Evolutionary conservation across 2,113 vertebrate genomes (phyloP).

Genomic region (Petromus typicus): DNA sequence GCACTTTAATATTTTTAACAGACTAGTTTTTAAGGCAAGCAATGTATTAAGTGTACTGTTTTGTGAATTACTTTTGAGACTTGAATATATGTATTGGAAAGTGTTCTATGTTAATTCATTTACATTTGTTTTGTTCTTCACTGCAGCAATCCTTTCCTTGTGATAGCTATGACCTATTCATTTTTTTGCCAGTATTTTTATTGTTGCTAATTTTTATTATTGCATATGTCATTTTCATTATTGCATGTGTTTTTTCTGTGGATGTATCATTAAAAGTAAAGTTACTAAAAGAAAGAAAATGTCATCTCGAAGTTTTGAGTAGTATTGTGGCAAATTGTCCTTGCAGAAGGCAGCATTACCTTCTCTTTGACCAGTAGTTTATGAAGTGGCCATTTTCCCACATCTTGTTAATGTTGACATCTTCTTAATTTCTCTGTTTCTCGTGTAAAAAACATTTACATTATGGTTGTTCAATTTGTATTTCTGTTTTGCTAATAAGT

Average conservation of each 20-base stretch:
- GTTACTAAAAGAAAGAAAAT: slow-evolving; percentile 34
- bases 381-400: slow-evolving; percentile 16
- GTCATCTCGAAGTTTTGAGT: slow-evolving; percentile 10
- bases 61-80: not conserved
- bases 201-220: slow-evolving; percentile 32
- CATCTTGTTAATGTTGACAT: not conserved
- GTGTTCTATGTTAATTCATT: not conserved
- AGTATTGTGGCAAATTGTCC: not conserved
- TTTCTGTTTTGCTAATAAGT: slow-evolving; percentile 1
- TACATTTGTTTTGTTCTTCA: not conserved
- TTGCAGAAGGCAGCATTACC: not conserved
- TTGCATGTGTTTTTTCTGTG: not conserved
- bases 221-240: not conserved
- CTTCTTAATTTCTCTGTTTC: slow-evolving; percentile 44
- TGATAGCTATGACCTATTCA: not conserved
- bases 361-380: not conserved
- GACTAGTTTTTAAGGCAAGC: not conserved
- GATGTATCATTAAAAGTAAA: slow-evolving; percentile 11
- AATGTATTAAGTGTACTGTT: not conserved
- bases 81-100: not conserved
- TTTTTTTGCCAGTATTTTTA: slow-evolving; percentile 33
- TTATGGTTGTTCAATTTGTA: slow-evolving; percentile 49
- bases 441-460: slow-evolving; percentile 28
- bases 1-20: not conserved
- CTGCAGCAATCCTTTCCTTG: not conserved